Conservation (phyloP, 1,140 invertebrate genomes). For the Drosophila orena region DNA sequence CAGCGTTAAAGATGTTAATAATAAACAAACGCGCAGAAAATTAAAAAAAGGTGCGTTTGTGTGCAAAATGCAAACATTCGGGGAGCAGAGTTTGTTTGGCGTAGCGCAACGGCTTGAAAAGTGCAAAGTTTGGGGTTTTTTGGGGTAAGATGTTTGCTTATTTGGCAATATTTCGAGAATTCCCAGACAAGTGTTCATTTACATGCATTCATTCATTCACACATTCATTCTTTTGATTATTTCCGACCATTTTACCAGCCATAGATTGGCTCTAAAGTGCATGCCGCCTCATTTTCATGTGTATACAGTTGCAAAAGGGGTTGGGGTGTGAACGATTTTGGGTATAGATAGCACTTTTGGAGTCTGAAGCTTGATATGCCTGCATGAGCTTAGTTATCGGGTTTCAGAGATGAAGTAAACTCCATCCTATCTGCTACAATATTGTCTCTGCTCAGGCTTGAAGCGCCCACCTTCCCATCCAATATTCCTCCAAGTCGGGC, state of each 20-base stretch:
- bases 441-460: too few species aligned
- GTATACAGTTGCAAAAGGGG: not conserved
- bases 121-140: conserved; percentile 26
- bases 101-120: conserved; percentile 43
- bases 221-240: not conserved
- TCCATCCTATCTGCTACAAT: too few species aligned
- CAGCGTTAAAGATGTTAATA: conserved; percentile 9
- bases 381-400: too few species aligned
- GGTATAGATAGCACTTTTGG: too few species aligned
- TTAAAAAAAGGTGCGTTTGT: conserved; percentile 11
- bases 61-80: not conserved
- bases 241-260: too few species aligned
- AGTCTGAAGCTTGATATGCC: too few species aligned
- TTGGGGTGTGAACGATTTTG: not conserved
- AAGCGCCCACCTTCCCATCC: not conserved
- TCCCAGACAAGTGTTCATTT: not conserved
- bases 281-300: too few species aligned
- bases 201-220: too few species aligned
- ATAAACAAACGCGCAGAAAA: conserved; percentile 33
- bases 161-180: not conserved
- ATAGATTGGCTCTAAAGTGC: too few species aligned
- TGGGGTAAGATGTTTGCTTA: not conserved
- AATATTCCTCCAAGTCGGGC: not conserved
- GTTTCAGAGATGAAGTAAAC: too few species aligned
- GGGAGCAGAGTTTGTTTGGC: conserved; percentile 4